These are phyloP conservation scores for Forbesichthys agassizii DNA, from an alignment of 2,113 vertebrate species.

Conservation along the genomic window DNA sequence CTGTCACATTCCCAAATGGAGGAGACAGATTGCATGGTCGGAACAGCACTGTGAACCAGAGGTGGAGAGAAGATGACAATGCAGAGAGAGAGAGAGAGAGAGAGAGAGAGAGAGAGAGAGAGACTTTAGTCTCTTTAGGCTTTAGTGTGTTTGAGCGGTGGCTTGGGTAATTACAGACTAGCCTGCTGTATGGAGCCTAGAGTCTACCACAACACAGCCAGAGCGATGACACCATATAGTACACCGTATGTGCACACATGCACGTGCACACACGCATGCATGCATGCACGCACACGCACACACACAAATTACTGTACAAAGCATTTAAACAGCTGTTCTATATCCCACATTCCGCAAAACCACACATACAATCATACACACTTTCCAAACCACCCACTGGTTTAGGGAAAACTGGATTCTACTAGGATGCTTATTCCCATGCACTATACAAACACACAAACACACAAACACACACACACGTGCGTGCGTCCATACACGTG, in stretches of 20 bases:
- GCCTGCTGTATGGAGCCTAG: conserved; percentile 71
- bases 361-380: conserved; percentile 51
- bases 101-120: conserved; percentile 5
- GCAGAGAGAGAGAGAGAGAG: not conserved
- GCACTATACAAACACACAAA: conserved; percentile 6
- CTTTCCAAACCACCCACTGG: conserved; percentile 55
- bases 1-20: conserved; percentile 57
- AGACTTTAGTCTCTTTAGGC: conserved; percentile 12
- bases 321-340: conserved; percentile 69
- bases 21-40: conserved; percentile 63
- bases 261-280: not conserved
- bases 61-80: conserved; percentile 7
- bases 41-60: conserved; percentile 57
- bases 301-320: conserved; percentile 61
- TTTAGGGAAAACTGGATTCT: conserved; percentile 6
- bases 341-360: conserved; percentile 50
- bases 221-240: conserved; percentile 67
- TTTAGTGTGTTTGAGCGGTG: conserved; percentile 61
- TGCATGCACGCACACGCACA: conserved; percentile 9
- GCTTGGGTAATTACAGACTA: conserved; percentile 74
- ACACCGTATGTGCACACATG: conserved; percentile 26
- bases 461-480: conserved; percentile 13
- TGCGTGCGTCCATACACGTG: conserved; percentile 9
- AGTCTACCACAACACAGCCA: conserved; percentile 79
- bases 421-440: conserved; percentile 4